phyloP scores from a whole-genome alignment of 2,113 vertebrate species.

The Theristicus caerulescens region DNA sequence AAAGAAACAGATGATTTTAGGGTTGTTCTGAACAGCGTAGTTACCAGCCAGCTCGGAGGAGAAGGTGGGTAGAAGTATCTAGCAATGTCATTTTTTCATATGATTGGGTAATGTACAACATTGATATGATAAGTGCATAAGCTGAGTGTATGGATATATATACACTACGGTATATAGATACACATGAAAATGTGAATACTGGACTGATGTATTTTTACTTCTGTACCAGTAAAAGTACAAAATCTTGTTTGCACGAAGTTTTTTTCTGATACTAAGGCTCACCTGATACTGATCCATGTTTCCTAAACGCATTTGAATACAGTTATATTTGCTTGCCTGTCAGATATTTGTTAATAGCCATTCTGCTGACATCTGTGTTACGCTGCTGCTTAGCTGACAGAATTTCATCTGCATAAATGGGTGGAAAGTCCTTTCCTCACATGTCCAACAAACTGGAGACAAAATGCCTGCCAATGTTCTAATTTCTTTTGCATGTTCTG shows the following conservation, averaged over 20 bases:
- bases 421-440: slow-evolving; percentile 72
- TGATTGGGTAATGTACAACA: background rate
- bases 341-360: slow-evolving; percentile 69
- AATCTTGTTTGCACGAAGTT: background rate
- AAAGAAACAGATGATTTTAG: background rate
- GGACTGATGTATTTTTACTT: background rate
- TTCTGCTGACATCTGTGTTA: slow-evolving; percentile 69
- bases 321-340: slow-evolving; percentile 55
- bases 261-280: slow-evolving; percentile 10
- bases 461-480: slow-evolving; percentile 84
- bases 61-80: background rate
- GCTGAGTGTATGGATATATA: background rate
- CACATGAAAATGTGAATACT: background rate
- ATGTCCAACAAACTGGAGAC: slow-evolving; percentile 82
- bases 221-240: background rate
- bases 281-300: background rate
- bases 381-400: slow-evolving; percentile 70
- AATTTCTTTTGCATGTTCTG: slow-evolving; percentile 81
- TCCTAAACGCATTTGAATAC: slow-evolving; percentile 25
- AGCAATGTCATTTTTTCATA: background rate
- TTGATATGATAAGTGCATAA: background rate
- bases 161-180: background rate
- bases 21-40: background rate
- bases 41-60: background rate
- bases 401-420: slow-evolving; percentile 79